Conservation (phyloP, 2,888 invertebrate genomes). For the Heliconius aoede region DNA sequence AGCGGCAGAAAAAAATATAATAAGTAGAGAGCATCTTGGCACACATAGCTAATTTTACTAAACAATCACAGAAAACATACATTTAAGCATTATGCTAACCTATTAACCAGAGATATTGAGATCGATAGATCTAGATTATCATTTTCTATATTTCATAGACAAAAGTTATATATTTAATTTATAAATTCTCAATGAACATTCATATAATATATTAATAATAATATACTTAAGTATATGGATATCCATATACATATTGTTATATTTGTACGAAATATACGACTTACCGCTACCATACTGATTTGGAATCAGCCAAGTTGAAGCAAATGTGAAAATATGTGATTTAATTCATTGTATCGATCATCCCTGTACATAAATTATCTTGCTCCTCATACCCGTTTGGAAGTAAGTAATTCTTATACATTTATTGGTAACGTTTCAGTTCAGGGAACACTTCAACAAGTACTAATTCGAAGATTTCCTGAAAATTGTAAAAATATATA, state of each 20-base stretch:
- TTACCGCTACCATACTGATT: constrained; percentile 14
- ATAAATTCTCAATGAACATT: constrained; percentile 14
- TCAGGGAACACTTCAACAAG: constrained; percentile 88
- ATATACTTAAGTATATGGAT: constrained; percentile 4
- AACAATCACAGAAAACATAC: constrained; percentile 37
- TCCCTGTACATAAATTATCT: constrained; percentile 40
- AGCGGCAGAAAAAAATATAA: constrained; percentile 17
- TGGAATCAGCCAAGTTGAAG: constrained; percentile 21
- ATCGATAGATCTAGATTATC: constrained; percentile 28
- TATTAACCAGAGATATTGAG: constrained; percentile 30
- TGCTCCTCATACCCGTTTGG: constrained; percentile 24
- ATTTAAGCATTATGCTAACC: constrained; percentile 31
- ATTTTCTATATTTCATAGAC: constrained; percentile 3
- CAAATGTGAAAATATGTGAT: constrained; percentile 24
- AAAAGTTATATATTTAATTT: background rate
- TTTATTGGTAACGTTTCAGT: constrained; percentile 81
- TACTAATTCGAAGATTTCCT: constrained; percentile 88
- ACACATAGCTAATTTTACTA: constrained; percentile 34
- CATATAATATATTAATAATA: constrained; percentile 1
- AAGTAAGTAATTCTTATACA: constrained; percentile 26
- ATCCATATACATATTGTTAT: background rate
- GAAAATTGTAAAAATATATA: constrained; percentile 57
- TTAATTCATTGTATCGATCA: constrained; percentile 16
- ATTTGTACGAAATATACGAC: background rate
- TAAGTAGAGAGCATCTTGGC: constrained; percentile 44